Evolutionary conservation across 2,888 invertebrate genomes (phyloP).

Genomic region (Ametastegia equiseti): DNA sequence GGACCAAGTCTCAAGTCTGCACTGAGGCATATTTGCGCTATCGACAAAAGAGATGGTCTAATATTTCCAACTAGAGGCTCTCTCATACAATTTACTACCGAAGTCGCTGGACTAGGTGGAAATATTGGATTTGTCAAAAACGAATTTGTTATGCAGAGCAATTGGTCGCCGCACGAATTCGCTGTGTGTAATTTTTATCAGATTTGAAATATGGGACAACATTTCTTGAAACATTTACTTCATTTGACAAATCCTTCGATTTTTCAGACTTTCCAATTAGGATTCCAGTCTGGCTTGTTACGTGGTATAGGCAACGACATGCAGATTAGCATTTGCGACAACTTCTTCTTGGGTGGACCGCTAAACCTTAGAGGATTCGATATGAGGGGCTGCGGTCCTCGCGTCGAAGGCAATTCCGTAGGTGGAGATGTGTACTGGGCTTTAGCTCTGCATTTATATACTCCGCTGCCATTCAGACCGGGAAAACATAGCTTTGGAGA

Average conservation of each 20-base stretch:
- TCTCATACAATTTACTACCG: slow-evolving; percentile 85
- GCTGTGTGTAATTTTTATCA: slow-evolving; percentile 75
- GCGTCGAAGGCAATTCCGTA: slow-evolving; percentile 85
- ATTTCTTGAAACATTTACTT: slow-evolving; percentile 49
- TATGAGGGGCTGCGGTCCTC: slow-evolving; percentile 91
- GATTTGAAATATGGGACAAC: neutral
- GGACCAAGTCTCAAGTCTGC: slow-evolving; percentile 95
- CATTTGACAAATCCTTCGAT: slow-evolving; percentile 53
- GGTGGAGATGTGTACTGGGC: slow-evolving; percentile 92
- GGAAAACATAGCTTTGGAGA: slow-evolving; percentile 89
- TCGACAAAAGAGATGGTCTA: slow-evolving; percentile 88
- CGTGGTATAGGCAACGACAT: slow-evolving; percentile 81
- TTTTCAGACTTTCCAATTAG: slow-evolving; percentile 84
- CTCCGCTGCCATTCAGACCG: slow-evolving; percentile 92
- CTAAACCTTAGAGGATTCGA: slow-evolving; percentile 92
- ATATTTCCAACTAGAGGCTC: slow-evolving; percentile 89
- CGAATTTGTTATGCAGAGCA: slow-evolving; percentile 85
- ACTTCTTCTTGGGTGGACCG: slow-evolving; percentile 94
- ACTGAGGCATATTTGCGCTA: slow-evolving; percentile 86
- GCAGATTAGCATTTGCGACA: slow-evolving; percentile 82
- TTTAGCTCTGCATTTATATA: slow-evolving; percentile 90
- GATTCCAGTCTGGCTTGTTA: slow-evolving; percentile 84
- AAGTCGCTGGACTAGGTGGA: slow-evolving; percentile 94
- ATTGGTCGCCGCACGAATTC: slow-evolving; percentile 81
- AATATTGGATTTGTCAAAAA: slow-evolving; percentile 94